Evolutionary conservation across 2,888 invertebrate species (phyloP).

Genomic region (Masnerella sp.): DNA sequence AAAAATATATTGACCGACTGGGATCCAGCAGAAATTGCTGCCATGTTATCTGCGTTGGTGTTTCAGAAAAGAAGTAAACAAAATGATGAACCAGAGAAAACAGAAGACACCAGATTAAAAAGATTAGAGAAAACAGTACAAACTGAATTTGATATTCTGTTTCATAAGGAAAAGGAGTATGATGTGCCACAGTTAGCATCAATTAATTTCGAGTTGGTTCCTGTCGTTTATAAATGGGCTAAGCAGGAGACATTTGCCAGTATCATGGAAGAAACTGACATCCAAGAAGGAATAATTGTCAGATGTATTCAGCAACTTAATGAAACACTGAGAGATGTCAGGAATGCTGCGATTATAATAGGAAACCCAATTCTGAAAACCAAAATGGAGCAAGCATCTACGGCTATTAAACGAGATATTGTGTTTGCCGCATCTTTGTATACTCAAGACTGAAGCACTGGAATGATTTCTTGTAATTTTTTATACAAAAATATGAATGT

Average conservation of each 20-base stretch:
- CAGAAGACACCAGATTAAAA: constrained; percentile 79
- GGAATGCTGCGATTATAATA: constrained; percentile 94
- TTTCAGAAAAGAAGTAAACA: constrained; percentile 89
- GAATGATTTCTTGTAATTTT: background rate
- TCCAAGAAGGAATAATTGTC: constrained; percentile 99
- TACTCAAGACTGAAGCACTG: constrained; percentile 79
- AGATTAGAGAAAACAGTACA: constrained; percentile 87
- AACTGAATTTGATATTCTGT: constrained; percentile 84
- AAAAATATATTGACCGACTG: constrained; percentile 92
- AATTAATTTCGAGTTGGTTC: constrained; percentile 93
- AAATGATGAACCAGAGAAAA: constrained; percentile 48
- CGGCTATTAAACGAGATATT: constrained; percentile 96
- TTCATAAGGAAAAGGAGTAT: constrained; percentile 81
- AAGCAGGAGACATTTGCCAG: constrained; percentile 93
- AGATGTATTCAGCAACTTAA: constrained; percentile 97
- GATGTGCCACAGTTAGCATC: constrained; percentile 80
- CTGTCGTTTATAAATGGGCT: constrained; percentile 98
- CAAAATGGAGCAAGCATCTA: constrained; percentile 97
- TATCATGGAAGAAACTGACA: constrained; percentile 94
- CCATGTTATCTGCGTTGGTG: constrained; percentile 93
- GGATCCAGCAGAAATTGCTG: constrained; percentile 94
- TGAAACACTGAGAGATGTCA: constrained; percentile 93
- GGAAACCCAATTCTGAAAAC: constrained; percentile 94
- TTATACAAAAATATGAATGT: background rate
- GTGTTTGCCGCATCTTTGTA: constrained; percentile 98